Percentiles rank a stretch among this genome's conserved stretches.
Evolutionary conservation across 2,888 invertebrate species (phyloP).

Genomic region (Oscheius sp.): DNA sequence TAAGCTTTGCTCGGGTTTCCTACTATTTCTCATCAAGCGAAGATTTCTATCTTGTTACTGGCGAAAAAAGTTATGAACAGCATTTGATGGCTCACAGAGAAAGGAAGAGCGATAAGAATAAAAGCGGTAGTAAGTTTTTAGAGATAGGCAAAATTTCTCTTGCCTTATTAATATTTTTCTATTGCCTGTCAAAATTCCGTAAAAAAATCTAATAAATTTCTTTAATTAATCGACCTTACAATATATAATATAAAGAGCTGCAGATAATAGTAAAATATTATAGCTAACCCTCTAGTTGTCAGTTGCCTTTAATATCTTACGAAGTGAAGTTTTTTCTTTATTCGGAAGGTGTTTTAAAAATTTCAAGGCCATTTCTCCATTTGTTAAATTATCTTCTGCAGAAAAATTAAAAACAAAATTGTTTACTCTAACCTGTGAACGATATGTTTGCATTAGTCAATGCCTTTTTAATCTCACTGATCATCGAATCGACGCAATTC

Average conservation of each 20-base stretch:
- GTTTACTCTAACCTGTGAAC: not conserved
- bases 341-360: not conserved
- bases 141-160: not conserved
- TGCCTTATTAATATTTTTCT: not conserved
- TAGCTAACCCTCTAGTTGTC: not conserved
- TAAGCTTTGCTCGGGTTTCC: slow-evolving; percentile 26
- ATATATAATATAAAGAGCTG: too few species aligned
- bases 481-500: not conserved
- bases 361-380: not conserved
- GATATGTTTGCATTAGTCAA: not conserved
- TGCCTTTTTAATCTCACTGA: not conserved
- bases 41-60: slow-evolving; percentile 12
- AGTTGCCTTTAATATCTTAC: not conserved
- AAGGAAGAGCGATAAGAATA: too few species aligned
- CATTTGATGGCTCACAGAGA: not conserved
- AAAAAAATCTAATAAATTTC: too few species aligned
- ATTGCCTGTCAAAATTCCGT: too few species aligned
- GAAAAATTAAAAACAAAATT: not conserved
- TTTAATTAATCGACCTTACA: too few species aligned
- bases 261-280: too few species aligned
- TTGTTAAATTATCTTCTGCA: not conserved
- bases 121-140: not conserved
- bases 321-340: not conserved
- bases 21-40: slow-evolving; percentile 8
- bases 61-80: slow-evolving; percentile 10